phyloP scores from a whole-genome alignment of 2,113 vertebrate genomes.

The Urocolius indicus region DNA sequence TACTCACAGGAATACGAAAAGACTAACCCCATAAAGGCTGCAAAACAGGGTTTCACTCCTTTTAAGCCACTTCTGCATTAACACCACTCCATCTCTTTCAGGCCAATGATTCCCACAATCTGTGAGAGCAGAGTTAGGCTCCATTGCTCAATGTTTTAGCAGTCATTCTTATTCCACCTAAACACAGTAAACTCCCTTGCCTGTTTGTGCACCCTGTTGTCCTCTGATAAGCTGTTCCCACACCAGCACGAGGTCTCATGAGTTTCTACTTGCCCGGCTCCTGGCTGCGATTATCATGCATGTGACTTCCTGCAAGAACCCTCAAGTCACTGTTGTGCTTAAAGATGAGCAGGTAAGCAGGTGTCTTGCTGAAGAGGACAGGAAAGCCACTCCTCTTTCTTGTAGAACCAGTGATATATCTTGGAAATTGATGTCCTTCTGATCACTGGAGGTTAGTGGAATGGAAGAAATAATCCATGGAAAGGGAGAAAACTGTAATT shows the following conservation, averaged over 20 bases:
- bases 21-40: not conserved
- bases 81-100: not conserved
- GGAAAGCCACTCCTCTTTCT: not conserved
- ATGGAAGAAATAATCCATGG: not conserved
- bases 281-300: not conserved
- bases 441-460: not conserved
- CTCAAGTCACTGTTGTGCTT: not conserved
- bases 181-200: not conserved
- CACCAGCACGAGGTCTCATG: accelerated
- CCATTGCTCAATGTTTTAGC: not conserved
- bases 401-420: not conserved
- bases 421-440: not conserved
- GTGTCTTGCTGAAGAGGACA: not conserved
- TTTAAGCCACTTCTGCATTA: not conserved
- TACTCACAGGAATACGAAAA: constrained; percentile 42
- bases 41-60: not conserved
- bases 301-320: not conserved
- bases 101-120: not conserved
- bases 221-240: not conserved
- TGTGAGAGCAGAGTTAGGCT: not conserved
- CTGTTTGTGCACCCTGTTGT: accelerated
- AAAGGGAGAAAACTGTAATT: not conserved
- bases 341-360: not conserved
- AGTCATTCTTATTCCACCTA: not conserved
- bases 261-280: not conserved